Evolutionary conservation across 2,888 invertebrate genomes (phyloP), one percentile per base, ranked within the genome.

Genomic region (Beris morrisii): DNA sequence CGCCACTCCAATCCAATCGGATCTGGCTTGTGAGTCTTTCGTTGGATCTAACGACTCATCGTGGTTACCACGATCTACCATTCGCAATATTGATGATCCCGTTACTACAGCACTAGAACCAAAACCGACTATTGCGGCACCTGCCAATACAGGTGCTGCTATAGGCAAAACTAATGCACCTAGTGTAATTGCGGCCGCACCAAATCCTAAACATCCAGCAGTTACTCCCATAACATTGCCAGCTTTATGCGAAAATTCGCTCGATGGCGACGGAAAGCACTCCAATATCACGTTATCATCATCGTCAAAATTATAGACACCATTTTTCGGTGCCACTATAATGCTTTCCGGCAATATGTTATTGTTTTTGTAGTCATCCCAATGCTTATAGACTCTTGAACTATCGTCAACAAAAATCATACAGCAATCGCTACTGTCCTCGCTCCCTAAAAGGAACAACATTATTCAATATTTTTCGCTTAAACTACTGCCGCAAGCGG

Each of bases 381-480:
- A 84, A 66, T 77, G 78, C 67, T 77, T 70, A 72, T 84, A 84
- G 1, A 82, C 81, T 4, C 84, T 77, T 1, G 78, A 78, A 3
- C 72, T 70, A 74, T 79, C 73, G 75, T 82, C 77, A 70, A 79
- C 68, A 73, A 74, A 75, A 69, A 81, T 64, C 75, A 78, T 78
- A 64, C 80, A 80, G 52, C 78, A 78, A 30, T 73, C 30, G 4
- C 65, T 64, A 45, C 75, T 77, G 54, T 76, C 72, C 13, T 70
- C 68, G 0, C 56, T 6, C 4, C 67, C 73, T 72, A 38, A 38
- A 38, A 7, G 38, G 1, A 7, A 9, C 1, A 38, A 9, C 1
- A 22, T 22, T 22, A 22, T 22, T 22, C 38, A 38, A 9, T 38
- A 38, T 5, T 38, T 38, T 7, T 38, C 9, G 38, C 7, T 5